These are phyloP conservation scores for Leptobrachium leishanense DNA, from an alignment of 2,113 vertebrate genomes.

Conservation along the genomic window DNA sequence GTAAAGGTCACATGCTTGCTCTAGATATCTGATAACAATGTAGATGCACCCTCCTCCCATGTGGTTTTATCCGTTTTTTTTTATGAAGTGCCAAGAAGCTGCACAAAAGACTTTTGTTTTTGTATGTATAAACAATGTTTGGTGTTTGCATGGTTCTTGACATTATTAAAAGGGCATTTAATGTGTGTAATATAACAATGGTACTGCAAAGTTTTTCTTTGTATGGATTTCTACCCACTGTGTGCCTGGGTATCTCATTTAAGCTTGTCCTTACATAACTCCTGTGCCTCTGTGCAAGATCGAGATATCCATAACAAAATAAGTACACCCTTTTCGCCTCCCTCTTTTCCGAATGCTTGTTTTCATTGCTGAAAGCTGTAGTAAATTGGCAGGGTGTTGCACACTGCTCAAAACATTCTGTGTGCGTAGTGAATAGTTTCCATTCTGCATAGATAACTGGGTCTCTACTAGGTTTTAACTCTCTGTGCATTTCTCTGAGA, in stretches of 20 bases:
- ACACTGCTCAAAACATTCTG: not conserved
- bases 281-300: not conserved
- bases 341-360: not conserved
- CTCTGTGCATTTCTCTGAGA: not conserved
- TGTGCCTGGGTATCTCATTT: not conserved
- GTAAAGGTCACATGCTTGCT: too few relatives aligned
- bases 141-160: too few relatives aligned
- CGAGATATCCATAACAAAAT: constrained; percentile 15
- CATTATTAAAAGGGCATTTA: too few relatives aligned
- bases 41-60: too few relatives aligned
- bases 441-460: not conserved
- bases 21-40: too few relatives aligned
- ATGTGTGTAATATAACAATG: too few relatives aligned
- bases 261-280: constrained; percentile 7
- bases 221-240: not conserved
- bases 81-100: too few relatives aligned
- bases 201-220: too few relatives aligned
- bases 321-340: not conserved
- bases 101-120: too few relatives aligned
- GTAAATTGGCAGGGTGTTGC: not conserved
- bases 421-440: not conserved
- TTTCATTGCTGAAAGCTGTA: not conserved
- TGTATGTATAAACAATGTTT: too few relatives aligned
- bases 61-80: too few relatives aligned
- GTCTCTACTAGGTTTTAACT: not conserved